Evolutionary conservation across 2,888 invertebrate genomes (phyloP), one percentile per base, ranked within the genome.

Genomic region (Heliconius hortense): DNA sequence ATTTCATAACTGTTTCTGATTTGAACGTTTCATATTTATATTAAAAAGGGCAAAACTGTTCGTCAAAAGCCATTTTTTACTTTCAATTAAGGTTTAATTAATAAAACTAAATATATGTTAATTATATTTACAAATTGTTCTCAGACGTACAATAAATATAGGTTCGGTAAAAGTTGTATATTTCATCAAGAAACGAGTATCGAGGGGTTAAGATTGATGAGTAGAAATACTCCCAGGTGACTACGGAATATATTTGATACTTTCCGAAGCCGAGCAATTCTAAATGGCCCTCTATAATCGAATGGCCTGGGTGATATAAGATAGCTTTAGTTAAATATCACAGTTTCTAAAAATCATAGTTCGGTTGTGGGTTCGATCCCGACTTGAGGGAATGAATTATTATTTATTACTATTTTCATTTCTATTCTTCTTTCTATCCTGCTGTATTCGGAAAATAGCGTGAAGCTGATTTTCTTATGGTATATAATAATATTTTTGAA

Each of bases 131-230:
- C 79, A 77, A 80, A 84, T 84, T 82, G 81, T 81, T 78, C 82
- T 82, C 84, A 83, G 82, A 81, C 84, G 85, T 80, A 85, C 86
- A 87, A 88, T 89, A 87, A 86, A 86, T 74, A 72, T 74, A 64
- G 76, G 60, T 82, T 81, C 79, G 80, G 83, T 85, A 84, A 84
- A 81, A 82, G 82, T 87, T 87, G 73, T 79, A 76, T 85, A 86
- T 87, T 84, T 59, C 56, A 87, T 82, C 82, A 84, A 84, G 85
- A 85, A 89, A 91, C 89, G 88, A 84, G 87, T 85, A 91, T 86
- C 88, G 64, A 72, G 89, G 88, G 88, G 81, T 79, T 84, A 83
- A 86, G 88, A 91, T 91, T 91, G 91, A 91, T 92, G 90, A 87
- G 88, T 88, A 82, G 79, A 76, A 82, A 86, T 85, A 86, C 84